Percentiles rank a stretch among this genome's conserved stretches.
These are phyloP conservation scores for Chloropsis cyanopogon DNA, from an alignment of 2,113 vertebrate species.

Conservation along the genomic window DNA sequence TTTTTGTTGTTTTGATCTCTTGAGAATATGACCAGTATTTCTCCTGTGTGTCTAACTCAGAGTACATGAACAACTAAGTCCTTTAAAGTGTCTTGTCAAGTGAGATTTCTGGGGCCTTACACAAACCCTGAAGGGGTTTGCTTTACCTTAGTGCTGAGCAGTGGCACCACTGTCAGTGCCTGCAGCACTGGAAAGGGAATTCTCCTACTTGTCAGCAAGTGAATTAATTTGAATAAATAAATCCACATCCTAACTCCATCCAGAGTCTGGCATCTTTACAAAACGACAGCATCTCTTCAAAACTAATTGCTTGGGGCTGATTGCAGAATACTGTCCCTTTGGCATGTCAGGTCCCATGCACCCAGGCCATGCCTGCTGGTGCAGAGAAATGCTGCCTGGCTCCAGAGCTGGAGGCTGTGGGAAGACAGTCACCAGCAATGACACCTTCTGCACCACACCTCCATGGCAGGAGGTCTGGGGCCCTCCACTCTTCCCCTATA, in stretches of 20 bases:
- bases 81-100: accelerated
- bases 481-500: not conserved
- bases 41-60: not conserved
- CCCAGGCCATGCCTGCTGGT: too few species aligned
- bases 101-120: not conserved
- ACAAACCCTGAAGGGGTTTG: not conserved
- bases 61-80: not conserved
- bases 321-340: not conserved
- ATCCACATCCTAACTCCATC: not conserved
- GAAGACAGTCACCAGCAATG: not conserved
- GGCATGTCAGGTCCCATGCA: not conserved
- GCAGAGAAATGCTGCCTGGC: not conserved
- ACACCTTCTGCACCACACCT: not conserved
- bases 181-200: not conserved
- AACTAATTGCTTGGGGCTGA: not conserved
- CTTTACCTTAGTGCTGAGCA: not conserved
- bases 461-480: not conserved
- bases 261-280: not conserved
- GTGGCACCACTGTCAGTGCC: accelerated
- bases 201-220: not conserved
- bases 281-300: not conserved
- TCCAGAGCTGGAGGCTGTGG: not conserved
- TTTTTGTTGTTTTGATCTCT: not conserved
- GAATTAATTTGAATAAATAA: not conserved
- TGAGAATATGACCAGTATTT: not conserved